These are phyloP conservation scores for Acrobasis suavella DNA, from an alignment of 2,888 invertebrate genomes.

Conservation along the genomic window DNA sequence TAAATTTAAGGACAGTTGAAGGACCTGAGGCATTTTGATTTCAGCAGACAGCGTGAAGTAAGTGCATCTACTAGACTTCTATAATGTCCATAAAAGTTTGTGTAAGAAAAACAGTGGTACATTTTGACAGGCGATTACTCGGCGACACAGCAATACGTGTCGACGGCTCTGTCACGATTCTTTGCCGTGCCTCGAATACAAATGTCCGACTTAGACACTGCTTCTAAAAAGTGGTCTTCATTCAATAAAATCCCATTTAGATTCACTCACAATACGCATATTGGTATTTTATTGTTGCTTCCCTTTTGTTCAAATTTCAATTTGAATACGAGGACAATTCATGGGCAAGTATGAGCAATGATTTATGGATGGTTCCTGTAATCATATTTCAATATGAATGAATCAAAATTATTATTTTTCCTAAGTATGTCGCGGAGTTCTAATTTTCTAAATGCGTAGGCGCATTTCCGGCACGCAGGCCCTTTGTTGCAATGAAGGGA, in stretches of 20 bases:
- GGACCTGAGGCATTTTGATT: too few relatives aligned
- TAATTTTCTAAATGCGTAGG: constrained; percentile 19
- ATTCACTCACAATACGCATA: constrained; percentile 18
- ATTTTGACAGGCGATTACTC: constrained; percentile 20
- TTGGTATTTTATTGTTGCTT: neutral
- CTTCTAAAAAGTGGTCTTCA: constrained; percentile 32
- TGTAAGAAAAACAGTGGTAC: constrained; percentile 4
- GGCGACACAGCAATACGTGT: constrained; percentile 22
- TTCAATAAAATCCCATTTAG: constrained; percentile 27
- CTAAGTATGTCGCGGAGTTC: neutral
- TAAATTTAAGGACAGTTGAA: too few relatives aligned
- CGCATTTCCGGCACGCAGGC: constrained; percentile 9
- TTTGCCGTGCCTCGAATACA: constrained; percentile 35
- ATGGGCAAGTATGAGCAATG: neutral
- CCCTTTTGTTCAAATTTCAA: constrained; percentile 12
- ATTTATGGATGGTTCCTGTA: neutral
- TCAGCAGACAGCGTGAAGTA: too few relatives aligned
- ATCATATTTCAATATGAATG: neutral
- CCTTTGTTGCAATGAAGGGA: constrained; percentile 28
- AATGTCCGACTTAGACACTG: constrained; percentile 33
- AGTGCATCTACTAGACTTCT: neutral
- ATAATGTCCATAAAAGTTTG: neutral
- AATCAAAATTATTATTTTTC: neutral
- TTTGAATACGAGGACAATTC: neutral
- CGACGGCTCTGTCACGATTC: constrained; percentile 24